Base-by-base conservation (phyloP, 2,113 vertebrate genomes). In the Myotis davidii region DNA sequence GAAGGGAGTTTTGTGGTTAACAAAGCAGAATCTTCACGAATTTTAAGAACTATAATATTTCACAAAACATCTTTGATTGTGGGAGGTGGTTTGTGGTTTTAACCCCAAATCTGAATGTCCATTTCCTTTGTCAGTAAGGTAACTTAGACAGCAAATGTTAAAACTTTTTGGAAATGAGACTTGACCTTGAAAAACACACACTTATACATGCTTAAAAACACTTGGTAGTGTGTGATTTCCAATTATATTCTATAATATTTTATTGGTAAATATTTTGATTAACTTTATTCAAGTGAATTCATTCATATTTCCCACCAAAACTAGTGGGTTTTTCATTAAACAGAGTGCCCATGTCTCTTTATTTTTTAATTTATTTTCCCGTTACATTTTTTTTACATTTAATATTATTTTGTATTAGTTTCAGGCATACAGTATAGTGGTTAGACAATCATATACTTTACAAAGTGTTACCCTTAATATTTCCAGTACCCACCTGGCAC, bases 21-120 rank as follows among this genome's bases (percentile, higher is more conserved):
- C 69, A 79, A 77, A 84, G 37, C 9, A 91, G 42, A 91, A 45
- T 86, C 13, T 56, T 6, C 6, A 50, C 61, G 17, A 89, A 54
- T 70, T 86, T 90, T 78, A 59, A 39, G 69, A 73, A 79, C 18
- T 21, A 18, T 37, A n/a, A 48, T 1, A 91, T 85, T 69, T 91
- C 7, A 81, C 3, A 96, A 87, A 91, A 91, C 9, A 25, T 90
- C 5, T 92, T 69, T 85, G 42, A 93, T 91, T 85, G 42, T 83
- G 29, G n/a, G 50, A 65, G 9, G 9, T 67, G 27, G 32, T 88
- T 96, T 96, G 29, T 11, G 2, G 29, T 86, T 91, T 39, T 78
- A 54, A 64, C 32, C 17, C 27, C 11, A 93, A 93, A 88, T 82
- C 50, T 69, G 9, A 45, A 42, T 86, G 12, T 50, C 45, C 25